Evolutionary conservation across 2,797 vertebrate genomes (phyloP).

Genomic region (Pangasius djambal): DNA sequence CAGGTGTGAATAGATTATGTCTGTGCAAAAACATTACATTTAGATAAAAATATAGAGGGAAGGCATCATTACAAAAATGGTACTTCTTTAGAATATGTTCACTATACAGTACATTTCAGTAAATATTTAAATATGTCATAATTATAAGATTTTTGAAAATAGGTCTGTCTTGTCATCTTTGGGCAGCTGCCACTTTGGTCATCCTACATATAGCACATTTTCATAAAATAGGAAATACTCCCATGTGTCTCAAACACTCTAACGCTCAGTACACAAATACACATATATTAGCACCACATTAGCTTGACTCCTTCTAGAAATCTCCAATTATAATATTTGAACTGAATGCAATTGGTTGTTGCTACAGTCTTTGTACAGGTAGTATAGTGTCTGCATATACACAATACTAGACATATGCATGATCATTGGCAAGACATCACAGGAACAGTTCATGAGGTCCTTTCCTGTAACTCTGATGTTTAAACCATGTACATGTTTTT

Average conservation of each 20-base stretch:
- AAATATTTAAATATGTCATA: conserved; percentile 47
- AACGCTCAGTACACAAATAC: conserved; percentile 36
- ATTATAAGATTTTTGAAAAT: conserved; percentile 44
- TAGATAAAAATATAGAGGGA: conserved; percentile 23
- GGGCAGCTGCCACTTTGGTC: conserved; percentile 70
- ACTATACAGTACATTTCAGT: conserved; percentile 42
- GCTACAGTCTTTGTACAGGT: conserved; percentile 44
- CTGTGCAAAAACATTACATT: conserved; percentile 48
- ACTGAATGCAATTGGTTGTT: conserved; percentile 18
- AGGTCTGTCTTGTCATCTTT: conserved; percentile 53
- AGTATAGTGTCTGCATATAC: conserved; percentile 34
- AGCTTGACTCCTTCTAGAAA: conserved; percentile 26
- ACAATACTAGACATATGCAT: conserved; percentile 37
- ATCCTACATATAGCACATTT: conserved; percentile 42
- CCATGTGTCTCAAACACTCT: conserved; percentile 29
- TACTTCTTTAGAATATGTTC: conserved; percentile 31
- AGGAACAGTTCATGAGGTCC: conserved; percentile 17
- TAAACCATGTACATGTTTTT: not conserved
- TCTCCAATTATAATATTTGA: conserved; percentile 11
- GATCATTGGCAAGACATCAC: conserved; percentile 5
- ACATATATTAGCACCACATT: conserved; percentile 46
- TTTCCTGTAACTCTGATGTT: conserved; percentile 18
- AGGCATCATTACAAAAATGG: not conserved
- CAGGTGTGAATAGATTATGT: conserved; percentile 29
- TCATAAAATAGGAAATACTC: conserved; percentile 35